Evolutionary conservation across 1,140 invertebrate genomes (phyloP), one percentile per base, ranked within the genome.

Genomic region (Eriocheir sinensis): DNA sequence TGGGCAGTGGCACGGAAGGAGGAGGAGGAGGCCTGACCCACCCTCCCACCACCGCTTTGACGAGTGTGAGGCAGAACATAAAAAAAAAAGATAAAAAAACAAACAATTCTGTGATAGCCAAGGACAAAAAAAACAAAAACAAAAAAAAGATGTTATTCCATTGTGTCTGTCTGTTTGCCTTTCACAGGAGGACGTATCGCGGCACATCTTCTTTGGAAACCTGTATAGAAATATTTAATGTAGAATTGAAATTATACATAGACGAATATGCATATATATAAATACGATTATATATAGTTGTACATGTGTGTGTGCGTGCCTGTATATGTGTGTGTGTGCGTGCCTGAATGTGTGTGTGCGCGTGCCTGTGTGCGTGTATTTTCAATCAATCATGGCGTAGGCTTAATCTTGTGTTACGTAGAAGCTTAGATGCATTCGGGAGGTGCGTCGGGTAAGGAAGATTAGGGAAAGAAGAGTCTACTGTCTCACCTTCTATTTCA

Each of bases 211-310:
- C 60, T 72, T n/a, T 72, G 60, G n/a, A 72, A 72, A 72, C 60
- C 6, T 72, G 60, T 72, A 72, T 72, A 72, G 60, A 72, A 72
- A 72, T 72, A 72, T 72, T 72, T 72, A 72, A 72, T 72, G 60
- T 72, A 72, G 60, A 72, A 72, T n/a, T 72, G 60, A n/a, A 72
- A n/a, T 72, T 72, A 72, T 72, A 72, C n/a, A 72, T n/a, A 72
- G 27, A 72, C 21, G 6, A n/a, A n/a, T 72, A 72, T 72, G 60
- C 60, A 72, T 72, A 72, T 72, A n/a, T n/a, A n/a, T n/a, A n/a
- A n/a, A 53, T 72, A 72, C n/a, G 21, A 72, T n/a, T n/a, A 72
- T 72, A 72, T 27, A n/a, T 72, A n/a, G 4, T 21, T 72, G 60
- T 72, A n/a, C n/a, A n/a, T 72, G 21, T 72, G 53, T 60, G 60